A percentile compares a stretch with the other conserved stretches of the same genome.
Conservation (phyloP, 2,888 invertebrate genomes). For the Lasiommata megera region DNA sequence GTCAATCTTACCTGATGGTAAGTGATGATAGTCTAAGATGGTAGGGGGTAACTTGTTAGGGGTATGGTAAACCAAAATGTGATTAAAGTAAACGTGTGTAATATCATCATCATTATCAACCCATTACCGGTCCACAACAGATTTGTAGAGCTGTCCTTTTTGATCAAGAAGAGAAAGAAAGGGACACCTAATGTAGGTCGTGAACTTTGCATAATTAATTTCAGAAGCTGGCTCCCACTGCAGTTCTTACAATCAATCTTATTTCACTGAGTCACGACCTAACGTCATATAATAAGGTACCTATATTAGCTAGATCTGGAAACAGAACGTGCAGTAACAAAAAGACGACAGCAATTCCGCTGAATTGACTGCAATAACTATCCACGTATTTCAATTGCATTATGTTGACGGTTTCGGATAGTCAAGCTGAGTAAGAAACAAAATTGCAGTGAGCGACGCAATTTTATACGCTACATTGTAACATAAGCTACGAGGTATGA, state of each 20-base stretch:
- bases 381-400: constrained; percentile 43
- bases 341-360: constrained; percentile 45
- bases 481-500: background rate
- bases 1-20: too few relatives aligned
- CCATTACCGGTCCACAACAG: too few relatives aligned
- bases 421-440: constrained; percentile 38
- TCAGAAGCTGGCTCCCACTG: too few relatives aligned
- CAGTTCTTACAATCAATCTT: constrained; percentile 51
- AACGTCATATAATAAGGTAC: constrained; percentile 4
- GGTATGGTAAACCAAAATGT: too few relatives aligned
- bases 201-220: too few relatives aligned
- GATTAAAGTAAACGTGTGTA: too few relatives aligned
- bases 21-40: too few relatives aligned
- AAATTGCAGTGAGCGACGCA: constrained; percentile 28
- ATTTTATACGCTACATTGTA: constrained; percentile 3
- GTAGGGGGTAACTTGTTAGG: too few relatives aligned
- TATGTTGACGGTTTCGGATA: constrained; percentile 46
- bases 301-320: constrained; percentile 45
- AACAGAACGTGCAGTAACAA: constrained; percentile 53
- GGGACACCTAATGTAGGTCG: too few relatives aligned
- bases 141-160: too few relatives aligned
- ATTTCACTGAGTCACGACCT: constrained; percentile 60
- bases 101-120: too few relatives aligned
- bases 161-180: too few relatives aligned
- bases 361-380: constrained; percentile 49